These are phyloP conservation scores for Trilocha varians DNA, from an alignment of 2,888 invertebrate species.

Conservation along the genomic window DNA sequence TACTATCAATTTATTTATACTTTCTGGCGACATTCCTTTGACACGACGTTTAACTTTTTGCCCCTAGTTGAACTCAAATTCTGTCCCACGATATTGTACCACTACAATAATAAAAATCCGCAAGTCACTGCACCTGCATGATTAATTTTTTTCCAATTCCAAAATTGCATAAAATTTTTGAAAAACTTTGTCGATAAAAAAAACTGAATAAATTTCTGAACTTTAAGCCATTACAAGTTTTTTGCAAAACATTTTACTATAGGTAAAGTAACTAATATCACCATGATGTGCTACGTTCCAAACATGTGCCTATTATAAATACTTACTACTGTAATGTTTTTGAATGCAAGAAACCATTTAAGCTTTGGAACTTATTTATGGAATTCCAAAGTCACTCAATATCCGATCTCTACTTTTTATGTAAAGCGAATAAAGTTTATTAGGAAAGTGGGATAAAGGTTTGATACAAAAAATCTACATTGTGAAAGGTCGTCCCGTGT, in stretches of 20 bases:
- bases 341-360: no score
- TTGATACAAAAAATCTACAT: slow-evolving; percentile 55
- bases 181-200: not conserved
- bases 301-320: no score
- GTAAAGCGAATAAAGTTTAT: slow-evolving; percentile 65
- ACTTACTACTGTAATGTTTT: no score
- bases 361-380: not conserved
- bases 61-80: no score
- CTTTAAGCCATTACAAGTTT: no score
- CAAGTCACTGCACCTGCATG: slow-evolving; percentile 58
- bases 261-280: no score
- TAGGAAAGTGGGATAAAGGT: slow-evolving; percentile 61
- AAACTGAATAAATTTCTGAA: no score
- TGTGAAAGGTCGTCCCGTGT: slow-evolving; percentile 61
- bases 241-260: no score
- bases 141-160: slow-evolving; percentile 2
- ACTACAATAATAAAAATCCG: slow-evolving; percentile 55
- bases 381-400: slow-evolving; percentile 1
- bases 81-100: slow-evolving; percentile 31
- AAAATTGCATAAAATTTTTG: not conserved
- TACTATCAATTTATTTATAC: no score
- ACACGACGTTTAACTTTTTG: no score
- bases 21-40: no score
- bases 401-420: slow-evolving; percentile 21
- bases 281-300: no score